phyloP scores from a whole-genome alignment of 2,888 invertebrate genomes.

The Griposia aprilina region DNA sequence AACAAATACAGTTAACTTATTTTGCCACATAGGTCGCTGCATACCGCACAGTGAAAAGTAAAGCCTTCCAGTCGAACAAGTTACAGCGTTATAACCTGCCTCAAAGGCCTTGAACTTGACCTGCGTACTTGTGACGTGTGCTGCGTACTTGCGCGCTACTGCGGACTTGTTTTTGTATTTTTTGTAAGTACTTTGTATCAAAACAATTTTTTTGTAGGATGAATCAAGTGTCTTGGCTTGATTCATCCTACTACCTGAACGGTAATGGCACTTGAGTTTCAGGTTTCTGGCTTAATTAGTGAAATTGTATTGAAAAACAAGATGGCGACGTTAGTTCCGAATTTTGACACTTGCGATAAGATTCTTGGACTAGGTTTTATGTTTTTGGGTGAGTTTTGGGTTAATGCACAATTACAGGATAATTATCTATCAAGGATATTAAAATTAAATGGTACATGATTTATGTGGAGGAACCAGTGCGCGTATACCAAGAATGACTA shows the following conservation, averaged over 20 bases:
- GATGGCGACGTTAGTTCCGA: background rate
- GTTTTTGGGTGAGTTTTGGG: background rate
- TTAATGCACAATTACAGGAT: background rate
- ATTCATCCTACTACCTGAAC: background rate
- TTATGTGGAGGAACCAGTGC: no score
- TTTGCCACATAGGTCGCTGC: background rate
- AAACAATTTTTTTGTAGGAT: no score
- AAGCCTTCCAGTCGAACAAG: background rate
- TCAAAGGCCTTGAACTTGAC: constrained; percentile 45
- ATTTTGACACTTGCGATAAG: background rate
- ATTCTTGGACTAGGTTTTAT: background rate
- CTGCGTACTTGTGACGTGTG: no score
- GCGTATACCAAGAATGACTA: no score
- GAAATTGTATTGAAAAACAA: background rate
- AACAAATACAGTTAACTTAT: no score
- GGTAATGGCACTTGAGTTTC: background rate
- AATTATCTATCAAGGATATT: background rate
- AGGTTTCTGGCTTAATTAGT: background rate
- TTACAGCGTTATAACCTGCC: constrained; percentile 1
- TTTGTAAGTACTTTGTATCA: background rate
- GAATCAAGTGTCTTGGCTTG: no score
- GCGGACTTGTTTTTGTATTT: background rate
- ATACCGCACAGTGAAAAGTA: constrained; percentile 2
- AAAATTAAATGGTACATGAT: background rate
- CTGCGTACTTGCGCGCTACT: no score